phyloP scores from a whole-genome alignment of 2,797 vertebrate species.

The Macropus fuliginosus region DNA sequence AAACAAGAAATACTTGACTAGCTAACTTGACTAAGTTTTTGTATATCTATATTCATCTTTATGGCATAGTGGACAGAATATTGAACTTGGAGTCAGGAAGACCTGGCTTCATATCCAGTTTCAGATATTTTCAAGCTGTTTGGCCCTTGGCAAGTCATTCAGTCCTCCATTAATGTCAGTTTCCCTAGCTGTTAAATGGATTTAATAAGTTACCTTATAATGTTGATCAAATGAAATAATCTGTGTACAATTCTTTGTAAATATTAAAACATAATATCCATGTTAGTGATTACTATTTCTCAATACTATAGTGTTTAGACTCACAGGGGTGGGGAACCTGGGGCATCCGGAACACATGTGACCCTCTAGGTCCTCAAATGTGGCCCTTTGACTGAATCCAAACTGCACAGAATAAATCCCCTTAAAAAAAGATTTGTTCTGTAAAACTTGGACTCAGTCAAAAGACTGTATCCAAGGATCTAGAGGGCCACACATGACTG shows the following conservation, averaged over 20 bases:
- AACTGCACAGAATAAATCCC: too few species aligned
- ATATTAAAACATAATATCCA: not conserved
- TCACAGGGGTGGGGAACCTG: too few species aligned
- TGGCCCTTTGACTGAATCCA: too few species aligned
- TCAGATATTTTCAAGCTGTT: not conserved
- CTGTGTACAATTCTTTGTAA: not conserved
- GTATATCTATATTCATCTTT: not conserved
- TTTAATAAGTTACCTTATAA: not conserved
- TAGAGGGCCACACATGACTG: too few species aligned
- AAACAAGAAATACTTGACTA: not conserved
- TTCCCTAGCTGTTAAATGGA: not conserved
- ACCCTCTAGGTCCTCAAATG: too few species aligned
- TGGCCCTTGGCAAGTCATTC: not conserved
- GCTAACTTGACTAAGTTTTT: accelerated
- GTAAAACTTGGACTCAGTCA: too few species aligned
- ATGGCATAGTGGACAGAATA: not conserved
- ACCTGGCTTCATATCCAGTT: not conserved
- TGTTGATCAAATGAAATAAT: not conserved
- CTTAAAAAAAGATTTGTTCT: too few species aligned
- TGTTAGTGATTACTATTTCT: not conserved
- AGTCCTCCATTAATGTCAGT: not conserved
- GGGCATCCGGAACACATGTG: too few species aligned
- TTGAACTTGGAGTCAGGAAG: not conserved
- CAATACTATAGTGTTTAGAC: not conserved
- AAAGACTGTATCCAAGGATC: too few species aligned